Percentiles rank a stretch among this genome's conserved stretches.
These are phyloP conservation scores for Streblospio benedicti DNA, from an alignment of 1,140 invertebrate genomes.

Conservation along the genomic window DNA sequence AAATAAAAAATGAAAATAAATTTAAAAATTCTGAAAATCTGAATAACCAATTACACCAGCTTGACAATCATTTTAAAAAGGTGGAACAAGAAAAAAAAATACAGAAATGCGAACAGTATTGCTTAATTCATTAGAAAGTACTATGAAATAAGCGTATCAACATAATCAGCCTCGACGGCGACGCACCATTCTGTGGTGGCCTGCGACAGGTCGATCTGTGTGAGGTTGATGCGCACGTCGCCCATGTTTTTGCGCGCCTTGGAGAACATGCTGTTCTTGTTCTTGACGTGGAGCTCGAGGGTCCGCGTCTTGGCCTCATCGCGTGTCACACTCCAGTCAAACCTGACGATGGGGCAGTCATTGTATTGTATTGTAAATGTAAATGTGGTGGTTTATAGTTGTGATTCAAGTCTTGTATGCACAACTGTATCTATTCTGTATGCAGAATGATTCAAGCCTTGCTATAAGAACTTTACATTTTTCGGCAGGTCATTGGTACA, in stretches of 20 bases:
- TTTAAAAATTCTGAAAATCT: too few relatives aligned
- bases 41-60: too few relatives aligned
- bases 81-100: too few relatives aligned
- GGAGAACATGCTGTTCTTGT: conserved; percentile 37
- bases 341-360: conserved; percentile 24
- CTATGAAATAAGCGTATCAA: too few relatives aligned
- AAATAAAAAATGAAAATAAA: too few relatives aligned
- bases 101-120: too few relatives aligned
- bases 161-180: too few relatives aligned
- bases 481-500: not conserved
- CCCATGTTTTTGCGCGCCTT: conserved; percentile 35
- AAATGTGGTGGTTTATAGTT: not conserved
- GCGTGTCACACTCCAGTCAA: conserved; percentile 35
- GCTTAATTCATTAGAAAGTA: too few relatives aligned
- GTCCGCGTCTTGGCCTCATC: conserved; percentile 25
- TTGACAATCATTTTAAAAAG: too few relatives aligned
- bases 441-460: not conserved
- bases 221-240: conserved; percentile 28
- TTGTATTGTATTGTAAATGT: not conserved
- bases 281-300: conserved; percentile 38
- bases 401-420: not conserved
- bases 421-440: not conserved
- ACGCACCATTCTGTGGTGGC: conserved; percentile 38
- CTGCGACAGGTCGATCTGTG: conserved; percentile 29
- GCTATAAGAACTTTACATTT: not conserved